Evolutionary conservation across 1,140 invertebrate genomes (phyloP).

Genomic region (Drosophila kohkoa): DNA sequence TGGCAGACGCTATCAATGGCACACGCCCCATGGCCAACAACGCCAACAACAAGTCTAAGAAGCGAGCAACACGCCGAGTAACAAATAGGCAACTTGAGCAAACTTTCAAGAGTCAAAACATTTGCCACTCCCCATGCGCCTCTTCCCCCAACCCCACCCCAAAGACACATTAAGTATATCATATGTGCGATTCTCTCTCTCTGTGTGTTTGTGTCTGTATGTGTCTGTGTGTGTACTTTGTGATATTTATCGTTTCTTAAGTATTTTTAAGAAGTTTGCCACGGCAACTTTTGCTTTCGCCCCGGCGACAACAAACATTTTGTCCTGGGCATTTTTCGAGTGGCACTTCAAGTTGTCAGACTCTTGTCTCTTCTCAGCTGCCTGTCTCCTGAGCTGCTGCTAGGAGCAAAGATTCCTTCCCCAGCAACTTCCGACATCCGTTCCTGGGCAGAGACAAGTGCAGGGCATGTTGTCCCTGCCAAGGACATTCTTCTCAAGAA

Average conservation of each 20-base stretch:
- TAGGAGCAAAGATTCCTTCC: neutral
- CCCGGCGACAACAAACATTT: slow-evolving; percentile 70
- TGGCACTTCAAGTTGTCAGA: slow-evolving; percentile 74
- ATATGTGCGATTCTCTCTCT: slow-evolving; percentile 7
- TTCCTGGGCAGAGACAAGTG: slow-evolving; percentile 1
- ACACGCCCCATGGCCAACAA: slow-evolving; percentile 10
- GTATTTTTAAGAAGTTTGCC: slow-evolving; percentile 81
- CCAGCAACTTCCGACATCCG: neutral
- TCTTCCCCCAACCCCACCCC: neutral
- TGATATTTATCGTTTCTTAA: slow-evolving; percentile 80
- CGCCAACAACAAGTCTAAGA: slow-evolving; percentile 21
- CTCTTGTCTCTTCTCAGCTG: slow-evolving; percentile 37
- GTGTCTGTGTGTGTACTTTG: slow-evolving; percentile 48
- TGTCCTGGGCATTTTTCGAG: slow-evolving; percentile 75
- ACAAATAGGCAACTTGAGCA: slow-evolving; percentile 76
- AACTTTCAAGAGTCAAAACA: slow-evolving; percentile 70
- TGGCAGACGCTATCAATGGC: slow-evolving; percentile 38
- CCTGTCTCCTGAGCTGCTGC: neutral
- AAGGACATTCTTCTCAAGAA: slow-evolving; percentile 57
- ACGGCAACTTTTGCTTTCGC: slow-evolving; percentile 65
- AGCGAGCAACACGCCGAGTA: slow-evolving; percentile 47
- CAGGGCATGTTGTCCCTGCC: neutral
- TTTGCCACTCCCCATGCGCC: slow-evolving; percentile 30
- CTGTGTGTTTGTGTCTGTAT: neutral
- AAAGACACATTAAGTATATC: slow-evolving; percentile 10